Evolutionary conservation across 2,113 vertebrate species (phyloP), one percentile per base, ranked within the genome.

Genomic region (Maccullochella peelii): DNA sequence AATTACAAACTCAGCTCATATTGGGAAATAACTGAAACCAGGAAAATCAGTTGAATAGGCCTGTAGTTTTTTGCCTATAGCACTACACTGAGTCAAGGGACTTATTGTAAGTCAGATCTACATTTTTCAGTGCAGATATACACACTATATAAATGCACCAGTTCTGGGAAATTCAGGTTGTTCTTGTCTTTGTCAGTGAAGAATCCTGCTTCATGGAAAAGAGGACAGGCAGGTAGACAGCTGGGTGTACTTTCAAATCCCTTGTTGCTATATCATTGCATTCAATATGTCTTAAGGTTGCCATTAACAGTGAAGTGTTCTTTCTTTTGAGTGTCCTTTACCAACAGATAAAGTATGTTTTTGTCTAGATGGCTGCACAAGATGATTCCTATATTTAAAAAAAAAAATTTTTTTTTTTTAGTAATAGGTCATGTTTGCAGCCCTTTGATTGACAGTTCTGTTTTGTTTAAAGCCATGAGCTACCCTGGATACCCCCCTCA

Each of bases 401-500:
- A n/a, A n/a, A n/a, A n/a, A n/a, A n/a, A n/a, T n/a, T n/a, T n/a
- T n/a, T n/a, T n/a, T 66, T 10, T 38, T 27, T 14, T 42, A 38
- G 5, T 20, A 12, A 15, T 38, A 12, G 3, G 5, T 42, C 12
- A 63, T 75, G 10, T 66, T 33, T 55, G n/a, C 68, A 72, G 2
- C 3, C 6, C 10, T 75, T 70, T 84, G 47, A 78, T 36, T 58
- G 9, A 79, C 25, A 73, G 42, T 50, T 93, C 82, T 3, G 25
- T 95, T 96, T 65, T 95, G 15, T 91, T 85, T 76, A 70, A 49
- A 90, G 91, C 68, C 47, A 99, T 99, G 98, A 99, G 96, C 89
- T 99, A 98, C 86, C 97, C 97, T 0, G 97, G 98, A 73, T 99
- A 98, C 80, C 95, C 94, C 12, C 85, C 88, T 0, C 88, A 90